Evolutionary conservation across 2,113 vertebrate species (phyloP).

Genomic region (Jaculus jaculus): DNA sequence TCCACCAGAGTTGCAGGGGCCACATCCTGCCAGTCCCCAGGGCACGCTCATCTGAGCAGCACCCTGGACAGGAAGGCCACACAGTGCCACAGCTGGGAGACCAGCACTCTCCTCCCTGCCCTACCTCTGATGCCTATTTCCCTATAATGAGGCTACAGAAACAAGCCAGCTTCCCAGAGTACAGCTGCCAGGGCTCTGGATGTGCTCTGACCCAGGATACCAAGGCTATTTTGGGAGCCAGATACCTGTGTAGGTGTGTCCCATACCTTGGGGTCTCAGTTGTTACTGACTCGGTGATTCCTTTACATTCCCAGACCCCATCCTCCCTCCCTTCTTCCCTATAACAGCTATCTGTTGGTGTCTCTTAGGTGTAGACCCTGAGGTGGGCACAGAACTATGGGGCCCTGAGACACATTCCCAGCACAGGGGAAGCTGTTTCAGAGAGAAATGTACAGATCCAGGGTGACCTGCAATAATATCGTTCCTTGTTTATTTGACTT

Average conservation of each 20-base stretch:
- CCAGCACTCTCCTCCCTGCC: neutral
- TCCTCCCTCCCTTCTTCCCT: no score
- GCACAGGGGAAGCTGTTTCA: neutral
- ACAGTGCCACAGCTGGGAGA: no score
- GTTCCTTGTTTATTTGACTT: no score
- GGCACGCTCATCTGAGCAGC: no score
- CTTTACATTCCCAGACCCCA: neutral
- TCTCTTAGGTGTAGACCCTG: neutral
- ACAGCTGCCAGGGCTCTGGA: no score
- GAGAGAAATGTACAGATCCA: neutral
- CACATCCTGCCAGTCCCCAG: no score
- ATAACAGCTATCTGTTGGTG: no score
- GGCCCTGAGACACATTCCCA: neutral
- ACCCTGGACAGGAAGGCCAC: no score
- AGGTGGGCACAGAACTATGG: neutral
- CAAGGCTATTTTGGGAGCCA: neutral
- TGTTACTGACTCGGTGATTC: neutral
- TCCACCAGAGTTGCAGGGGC: no score
- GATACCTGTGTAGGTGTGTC: neutral
- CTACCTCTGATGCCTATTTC: neutral
- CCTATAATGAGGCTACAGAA: neutral
- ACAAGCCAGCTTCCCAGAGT: fast-evolving
- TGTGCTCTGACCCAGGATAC: no score
- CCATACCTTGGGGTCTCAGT: no score
- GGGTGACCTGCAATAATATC: neutral